Evolutionary conservation across 2,888 invertebrate species (phyloP).

Genomic region (Sacculina carcini): DNA sequence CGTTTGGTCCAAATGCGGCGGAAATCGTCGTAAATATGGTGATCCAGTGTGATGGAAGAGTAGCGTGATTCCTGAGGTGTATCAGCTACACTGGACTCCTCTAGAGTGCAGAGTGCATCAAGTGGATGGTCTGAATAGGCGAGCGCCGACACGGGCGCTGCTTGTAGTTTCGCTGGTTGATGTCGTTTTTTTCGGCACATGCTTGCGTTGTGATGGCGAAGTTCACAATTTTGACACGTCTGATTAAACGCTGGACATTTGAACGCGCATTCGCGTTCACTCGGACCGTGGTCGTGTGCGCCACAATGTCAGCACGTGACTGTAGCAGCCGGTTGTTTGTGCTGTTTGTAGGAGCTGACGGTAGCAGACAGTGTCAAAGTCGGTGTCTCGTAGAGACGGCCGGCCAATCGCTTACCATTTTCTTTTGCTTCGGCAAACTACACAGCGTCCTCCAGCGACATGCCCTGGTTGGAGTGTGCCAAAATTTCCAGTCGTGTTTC

Average conservation of each 20-base stretch:
- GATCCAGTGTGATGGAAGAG: not conserved
- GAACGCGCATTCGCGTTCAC: too few species aligned
- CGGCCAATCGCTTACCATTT: not conserved
- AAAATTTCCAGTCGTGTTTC: not conserved
- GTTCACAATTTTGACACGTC: too few species aligned
- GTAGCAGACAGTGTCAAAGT: not conserved
- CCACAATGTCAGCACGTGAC: not conserved
- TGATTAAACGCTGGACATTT: too few species aligned
- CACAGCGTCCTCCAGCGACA: not conserved
- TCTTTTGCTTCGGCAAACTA: slow-evolving; percentile 3
- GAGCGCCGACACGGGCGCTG: too few species aligned
- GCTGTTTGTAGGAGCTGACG: not conserved
- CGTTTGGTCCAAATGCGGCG: not conserved
- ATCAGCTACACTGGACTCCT: too few species aligned
- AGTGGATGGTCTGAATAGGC: too few species aligned
- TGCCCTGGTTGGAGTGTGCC: not conserved
- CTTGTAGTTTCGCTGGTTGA: too few species aligned
- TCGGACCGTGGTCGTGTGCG: not conserved
- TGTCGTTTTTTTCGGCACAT: too few species aligned
- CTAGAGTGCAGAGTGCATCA: too few species aligned
- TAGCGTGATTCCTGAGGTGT: too few species aligned
- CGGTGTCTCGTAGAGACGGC: not conserved
- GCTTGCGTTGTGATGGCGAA: too few species aligned
- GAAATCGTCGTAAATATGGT: not conserved
- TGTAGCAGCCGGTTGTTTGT: not conserved